Evolutionary conservation across 2,797 vertebrate species (phyloP), one percentile per base, ranked within the genome.

Genomic region (Limnodromus scolopaceus): DNA sequence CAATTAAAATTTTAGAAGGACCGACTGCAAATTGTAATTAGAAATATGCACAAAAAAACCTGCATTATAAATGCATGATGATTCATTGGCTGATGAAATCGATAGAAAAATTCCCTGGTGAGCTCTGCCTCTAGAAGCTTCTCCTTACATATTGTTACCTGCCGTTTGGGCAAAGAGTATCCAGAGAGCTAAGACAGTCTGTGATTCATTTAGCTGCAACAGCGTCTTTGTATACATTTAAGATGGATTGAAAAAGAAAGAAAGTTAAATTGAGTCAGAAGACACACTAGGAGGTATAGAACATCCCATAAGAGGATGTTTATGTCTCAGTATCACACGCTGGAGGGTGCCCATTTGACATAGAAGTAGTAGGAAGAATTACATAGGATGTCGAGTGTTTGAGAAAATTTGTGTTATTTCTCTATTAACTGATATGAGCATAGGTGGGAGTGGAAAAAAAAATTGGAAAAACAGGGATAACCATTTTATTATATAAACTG

Each of bases 1-100:
- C 53, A 66, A 76, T 74, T 93, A 91, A 82, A 76, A 77, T 89
- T 93, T 87, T 87, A 91, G 63, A 83, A 69, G 46, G 38, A 41
- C 36, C 79, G 41, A 64, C 30, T 87, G 19, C 71, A 79, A 84
- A 79, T 89, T 60, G 64, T 87, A 82, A 64, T 86, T 83, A 28
- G 43, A 86, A 94, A 82, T 85, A 36, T 53, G 36, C 60, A 60
- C 30, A 58, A 43, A 68, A 82, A 76, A 32, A n/a, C n/a, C 8
- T 63, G 10, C 3, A 1, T 79, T 95, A 16, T 49, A 77, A 78
- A 54, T 76, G 13, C 11, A 10, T 60, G 43, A 38, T 86, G 39
- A 53, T 92, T 83, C 60, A n/a, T 34, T 87, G 43, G 24, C 49
- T 82, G 61, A 36, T 89, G 20, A 93, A 93, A 89, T 84, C 39